These are phyloP conservation scores for Agelaius phoeniceus DNA, from an alignment of 2,113 vertebrate genomes.

Conservation along the genomic window DNA sequence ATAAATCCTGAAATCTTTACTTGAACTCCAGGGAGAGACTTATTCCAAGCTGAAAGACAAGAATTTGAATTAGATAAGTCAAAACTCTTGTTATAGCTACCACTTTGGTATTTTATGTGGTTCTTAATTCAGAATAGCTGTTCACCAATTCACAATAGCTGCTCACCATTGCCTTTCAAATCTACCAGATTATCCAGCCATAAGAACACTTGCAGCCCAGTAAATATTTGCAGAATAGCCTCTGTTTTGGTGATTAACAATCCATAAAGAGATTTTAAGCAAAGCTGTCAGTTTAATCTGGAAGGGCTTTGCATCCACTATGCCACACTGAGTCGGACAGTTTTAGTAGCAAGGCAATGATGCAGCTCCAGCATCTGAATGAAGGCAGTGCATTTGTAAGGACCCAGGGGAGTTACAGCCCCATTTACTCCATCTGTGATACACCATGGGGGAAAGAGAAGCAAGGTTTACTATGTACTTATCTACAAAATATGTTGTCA, in stretches of 20 bases:
- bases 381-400: constrained; percentile 71
- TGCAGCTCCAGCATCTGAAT: constrained; percentile 65
- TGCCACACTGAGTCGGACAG: constrained; percentile 15
- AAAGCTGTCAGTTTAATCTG: constrained; percentile 72
- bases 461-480: constrained; percentile 52
- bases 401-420: constrained; percentile 72
- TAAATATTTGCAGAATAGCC: constrained; percentile 74
- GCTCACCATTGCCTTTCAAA: background rate
- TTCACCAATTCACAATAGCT: background rate
- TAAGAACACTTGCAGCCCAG: constrained; percentile 23
- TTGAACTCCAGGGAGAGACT: background rate
- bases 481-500: constrained; percentile 58
- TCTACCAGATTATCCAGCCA: constrained; percentile 57
- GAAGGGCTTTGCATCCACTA: constrained; percentile 42
- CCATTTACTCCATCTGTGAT: constrained; percentile 81
- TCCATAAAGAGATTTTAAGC: constrained; percentile 76
- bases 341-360: constrained; percentile 58
- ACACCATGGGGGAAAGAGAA: background rate
- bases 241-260: constrained; percentile 75
- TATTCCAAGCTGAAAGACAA: background rate
- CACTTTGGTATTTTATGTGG: background rate
- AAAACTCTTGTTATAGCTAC: background rate
- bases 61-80: constrained; percentile 7
- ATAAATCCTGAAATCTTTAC: background rate
- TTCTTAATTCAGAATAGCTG: constrained; percentile 28